These are phyloP conservation scores for Xyrichtys novacula DNA, from an alignment of 2,797 vertebrate species.

Conservation along the genomic window DNA sequence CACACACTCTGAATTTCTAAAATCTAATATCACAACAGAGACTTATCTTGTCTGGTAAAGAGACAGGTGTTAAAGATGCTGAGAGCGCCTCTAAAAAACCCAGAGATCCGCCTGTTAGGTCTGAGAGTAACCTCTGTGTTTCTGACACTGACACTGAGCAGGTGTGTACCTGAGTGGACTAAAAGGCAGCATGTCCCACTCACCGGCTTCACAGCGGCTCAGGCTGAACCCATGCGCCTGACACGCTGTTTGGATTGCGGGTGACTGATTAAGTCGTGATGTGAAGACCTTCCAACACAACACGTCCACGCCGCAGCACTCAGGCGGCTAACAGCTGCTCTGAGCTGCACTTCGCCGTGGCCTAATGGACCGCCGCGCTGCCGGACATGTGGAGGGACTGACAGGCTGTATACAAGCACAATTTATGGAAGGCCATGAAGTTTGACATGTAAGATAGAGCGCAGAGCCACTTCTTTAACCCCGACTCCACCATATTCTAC, in stretches of 20 bases:
- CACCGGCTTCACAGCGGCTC: slow-evolving; percentile 64
- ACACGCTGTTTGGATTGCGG: slow-evolving; percentile 71
- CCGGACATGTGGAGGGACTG: slow-evolving; percentile 24
- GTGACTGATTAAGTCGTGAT: slow-evolving; percentile 70
- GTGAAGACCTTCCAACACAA: slow-evolving; percentile 43
- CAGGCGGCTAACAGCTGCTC: slow-evolving; percentile 49
- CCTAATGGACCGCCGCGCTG: slow-evolving; percentile 56
- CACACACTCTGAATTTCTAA: no score
- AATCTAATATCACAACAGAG: no score
- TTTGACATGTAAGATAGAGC: slow-evolving; percentile 28
- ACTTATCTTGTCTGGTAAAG: no score
- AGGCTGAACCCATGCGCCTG: slow-evolving; percentile 46
- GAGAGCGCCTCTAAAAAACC: slow-evolving; percentile 27
- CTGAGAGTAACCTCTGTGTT: slow-evolving; percentile 47
- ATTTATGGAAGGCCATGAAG: slow-evolving; percentile 29
- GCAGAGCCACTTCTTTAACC: neutral
- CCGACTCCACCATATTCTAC: neutral
- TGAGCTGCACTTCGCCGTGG: slow-evolving; percentile 14
- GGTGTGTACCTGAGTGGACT: slow-evolving; percentile 56
- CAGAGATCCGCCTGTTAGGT: slow-evolving; percentile 30
- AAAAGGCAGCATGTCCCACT: slow-evolving; percentile 61
- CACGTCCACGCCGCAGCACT: slow-evolving; percentile 45
- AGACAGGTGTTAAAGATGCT: slow-evolving; percentile 32
- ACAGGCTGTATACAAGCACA: slow-evolving; percentile 60
- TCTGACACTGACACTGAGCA: slow-evolving; percentile 70